A percentile compares a stretch with the other conserved stretches of the same genome.
These are phyloP conservation scores for Ailuropoda melanoleuca DNA, from an alignment of 2,113 vertebrate species.

Conservation along the genomic window DNA sequence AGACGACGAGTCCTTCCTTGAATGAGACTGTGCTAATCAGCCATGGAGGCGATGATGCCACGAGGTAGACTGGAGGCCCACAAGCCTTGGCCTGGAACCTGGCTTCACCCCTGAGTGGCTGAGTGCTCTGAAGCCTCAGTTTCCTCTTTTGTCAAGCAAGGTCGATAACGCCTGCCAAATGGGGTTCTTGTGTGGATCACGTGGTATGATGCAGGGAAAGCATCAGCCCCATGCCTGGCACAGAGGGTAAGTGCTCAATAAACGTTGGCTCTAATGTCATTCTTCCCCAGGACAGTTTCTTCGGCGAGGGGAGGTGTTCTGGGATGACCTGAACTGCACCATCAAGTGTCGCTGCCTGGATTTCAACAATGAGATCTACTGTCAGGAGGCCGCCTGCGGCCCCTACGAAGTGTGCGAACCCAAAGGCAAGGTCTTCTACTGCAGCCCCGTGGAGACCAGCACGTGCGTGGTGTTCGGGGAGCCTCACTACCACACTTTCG, in stretches of 20 bases:
- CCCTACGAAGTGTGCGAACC: slow-evolving; percentile 94
- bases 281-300: slow-evolving; percentile 92
- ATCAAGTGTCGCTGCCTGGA: slow-evolving; percentile 97
- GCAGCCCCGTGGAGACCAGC: slow-evolving; percentile 94
- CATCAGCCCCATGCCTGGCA: not conserved
- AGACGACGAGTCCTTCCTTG: not conserved
- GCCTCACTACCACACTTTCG: slow-evolving; percentile 98
- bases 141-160: not conserved
- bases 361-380: slow-evolving; percentile 93
- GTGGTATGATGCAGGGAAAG: not conserved
- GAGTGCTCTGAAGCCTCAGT: not conserved
- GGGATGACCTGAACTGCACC: slow-evolving; percentile 94
- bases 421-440: slow-evolving; percentile 93
- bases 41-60: not conserved
- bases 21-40: not conserved
- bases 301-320: slow-evolving; percentile 95
- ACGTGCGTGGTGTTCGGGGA: slow-evolving; percentile 98
- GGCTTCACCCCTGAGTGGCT: not conserved
- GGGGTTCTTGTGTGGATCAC: not conserved
- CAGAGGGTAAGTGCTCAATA: not conserved
- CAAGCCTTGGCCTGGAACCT: not conserved
- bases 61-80: not conserved
- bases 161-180: accelerated
- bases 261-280: slow-evolving; percentile 46
- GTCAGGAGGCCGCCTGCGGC: slow-evolving; percentile 92